Conservation (phyloP, 2,113 vertebrate genomes). For the Halcyon senegalensis region DNA sequence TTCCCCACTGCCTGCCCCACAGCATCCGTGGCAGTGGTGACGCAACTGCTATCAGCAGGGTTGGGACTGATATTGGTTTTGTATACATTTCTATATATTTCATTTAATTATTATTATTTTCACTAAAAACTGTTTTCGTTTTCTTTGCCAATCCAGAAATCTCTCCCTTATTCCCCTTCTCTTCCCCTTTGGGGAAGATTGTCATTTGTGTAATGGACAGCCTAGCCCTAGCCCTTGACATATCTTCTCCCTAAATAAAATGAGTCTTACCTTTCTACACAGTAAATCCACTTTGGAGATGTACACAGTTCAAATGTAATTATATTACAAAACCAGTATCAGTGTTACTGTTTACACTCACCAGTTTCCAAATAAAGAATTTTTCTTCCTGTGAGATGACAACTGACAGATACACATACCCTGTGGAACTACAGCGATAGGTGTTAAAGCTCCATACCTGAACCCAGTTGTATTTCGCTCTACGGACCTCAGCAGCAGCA, state of each 20-base stretch:
- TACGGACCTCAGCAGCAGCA: not conserved
- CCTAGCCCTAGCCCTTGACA: no score
- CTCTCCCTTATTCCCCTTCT: no score
- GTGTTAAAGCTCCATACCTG: not conserved
- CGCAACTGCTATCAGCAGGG: no score
- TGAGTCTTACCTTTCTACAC: not conserved
- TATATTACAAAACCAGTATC: not conserved
- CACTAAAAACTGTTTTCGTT: no score
- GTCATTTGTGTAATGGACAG: no score
- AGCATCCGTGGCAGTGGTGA: no score
- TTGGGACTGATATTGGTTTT: no score
- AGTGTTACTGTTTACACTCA: not conserved
- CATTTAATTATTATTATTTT: no score
- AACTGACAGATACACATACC: not conserved
- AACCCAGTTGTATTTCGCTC: rapidly evolving
- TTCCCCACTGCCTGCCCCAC: no score
- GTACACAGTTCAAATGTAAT: not conserved
- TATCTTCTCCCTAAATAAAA: not conserved
- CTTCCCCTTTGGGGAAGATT: no score
- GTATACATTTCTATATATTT: no score
- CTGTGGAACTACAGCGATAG: not conserved
- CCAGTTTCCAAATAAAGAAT: not conserved
- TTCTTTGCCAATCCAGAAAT: no score
- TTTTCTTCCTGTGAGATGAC: not conserved
- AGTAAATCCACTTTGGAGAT: not conserved